Percentiles rank a stretch among this genome's conserved stretches.
These are phyloP conservation scores for Phasia obesa DNA, from an alignment of 2,888 invertebrate genomes.

Conservation along the genomic window DNA sequence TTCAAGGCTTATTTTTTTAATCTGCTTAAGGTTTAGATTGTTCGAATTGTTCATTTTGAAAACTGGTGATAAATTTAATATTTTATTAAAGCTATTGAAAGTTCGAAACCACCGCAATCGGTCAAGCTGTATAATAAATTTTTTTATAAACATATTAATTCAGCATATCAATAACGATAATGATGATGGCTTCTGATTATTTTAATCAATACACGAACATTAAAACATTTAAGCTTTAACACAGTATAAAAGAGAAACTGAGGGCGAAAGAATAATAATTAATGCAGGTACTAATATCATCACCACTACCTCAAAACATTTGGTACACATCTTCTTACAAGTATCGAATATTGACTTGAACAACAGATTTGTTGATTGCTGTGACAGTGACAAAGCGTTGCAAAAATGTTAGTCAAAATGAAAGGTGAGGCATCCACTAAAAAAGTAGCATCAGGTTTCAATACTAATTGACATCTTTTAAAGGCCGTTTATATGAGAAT, in stretches of 20 bases:
- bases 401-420: neutral
- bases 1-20: too few species aligned
- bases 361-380: neutral
- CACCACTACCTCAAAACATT: neutral
- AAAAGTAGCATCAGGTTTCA: constrained; percentile 54
- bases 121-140: too few species aligned
- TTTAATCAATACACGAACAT: too few species aligned
- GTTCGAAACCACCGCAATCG: too few species aligned
- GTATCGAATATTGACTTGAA: neutral
- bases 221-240: too few species aligned
- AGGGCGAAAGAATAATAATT: neutral
- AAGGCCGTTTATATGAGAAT: constrained; percentile 67
- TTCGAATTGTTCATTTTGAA: too few species aligned
- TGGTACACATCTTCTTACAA: neutral
- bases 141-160: too few species aligned
- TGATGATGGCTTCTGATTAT: too few species aligned
- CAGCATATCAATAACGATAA: too few species aligned
- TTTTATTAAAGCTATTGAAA: too few species aligned
- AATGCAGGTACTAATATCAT: neutral
- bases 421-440: neutral
- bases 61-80: too few species aligned
- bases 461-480: constrained; percentile 73
- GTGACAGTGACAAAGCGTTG: neutral
- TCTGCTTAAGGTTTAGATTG: too few species aligned
- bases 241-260: neutral